Evolutionary conservation across 2,888 invertebrate species (phyloP).

Genomic region (Drosophila nr. perissopoda): DNA sequence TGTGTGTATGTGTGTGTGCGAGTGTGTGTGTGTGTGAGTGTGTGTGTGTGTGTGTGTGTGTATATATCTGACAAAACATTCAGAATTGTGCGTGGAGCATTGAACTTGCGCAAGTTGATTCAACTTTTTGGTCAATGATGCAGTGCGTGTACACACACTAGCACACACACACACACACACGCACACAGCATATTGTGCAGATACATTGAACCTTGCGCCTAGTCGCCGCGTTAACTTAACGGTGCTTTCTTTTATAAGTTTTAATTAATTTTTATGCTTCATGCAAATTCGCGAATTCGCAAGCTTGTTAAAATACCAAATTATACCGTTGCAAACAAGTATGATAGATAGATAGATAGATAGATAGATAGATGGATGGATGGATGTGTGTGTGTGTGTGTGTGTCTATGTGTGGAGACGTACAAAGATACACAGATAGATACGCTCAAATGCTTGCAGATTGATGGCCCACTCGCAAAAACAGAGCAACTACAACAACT

Average conservation of each 20-base stretch:
- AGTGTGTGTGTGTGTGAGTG: slow-evolving; percentile 24
- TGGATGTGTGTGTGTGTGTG: slow-evolving; percentile 24
- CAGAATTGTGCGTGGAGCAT: slow-evolving; percentile 49
- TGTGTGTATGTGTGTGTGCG: background rate
- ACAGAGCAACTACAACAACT: slow-evolving; percentile 33
- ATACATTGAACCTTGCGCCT: slow-evolving; percentile 65
- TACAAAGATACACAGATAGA: slow-evolving; percentile 35
- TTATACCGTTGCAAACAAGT: slow-evolving; percentile 54
- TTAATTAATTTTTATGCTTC: slow-evolving; percentile 70
- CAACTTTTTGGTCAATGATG: slow-evolving; percentile 52
- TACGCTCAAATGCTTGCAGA: slow-evolving; percentile 50
- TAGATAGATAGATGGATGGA: slow-evolving; percentile 10
- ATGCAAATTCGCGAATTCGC: slow-evolving; percentile 37
- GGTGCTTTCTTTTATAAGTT: slow-evolving; percentile 51
- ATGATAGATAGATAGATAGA: slow-evolving; percentile 57
- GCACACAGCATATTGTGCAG: slow-evolving; percentile 38
- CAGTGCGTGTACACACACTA: slow-evolving; percentile 39
- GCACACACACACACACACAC: fast-evolving
- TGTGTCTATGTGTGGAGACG: background rate
- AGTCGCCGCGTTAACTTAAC: slow-evolving; percentile 38
- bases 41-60: slow-evolving; percentile 22
- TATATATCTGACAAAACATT: slow-evolving; percentile 31
- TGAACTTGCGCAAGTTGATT: slow-evolving; percentile 72
- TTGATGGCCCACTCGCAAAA: slow-evolving; percentile 48
- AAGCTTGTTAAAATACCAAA: slow-evolving; percentile 64